A percentile compares a stretch with the other conserved stretches of the same genome.
Evolutionary conservation across 2,888 invertebrate genomes (phyloP).

Genomic region (Acleris cristana): DNA sequence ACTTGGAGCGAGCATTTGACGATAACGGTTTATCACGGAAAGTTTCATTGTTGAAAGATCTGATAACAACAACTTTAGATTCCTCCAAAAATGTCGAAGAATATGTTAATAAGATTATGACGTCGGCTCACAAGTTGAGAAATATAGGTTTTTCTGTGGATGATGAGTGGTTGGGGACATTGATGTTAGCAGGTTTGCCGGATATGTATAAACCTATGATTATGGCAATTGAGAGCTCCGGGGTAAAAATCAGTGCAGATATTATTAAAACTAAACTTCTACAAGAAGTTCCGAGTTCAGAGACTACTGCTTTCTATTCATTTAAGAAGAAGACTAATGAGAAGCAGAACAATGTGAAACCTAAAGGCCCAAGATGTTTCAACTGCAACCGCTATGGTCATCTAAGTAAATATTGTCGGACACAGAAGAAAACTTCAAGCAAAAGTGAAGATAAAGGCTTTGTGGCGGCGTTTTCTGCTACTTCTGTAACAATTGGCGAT

Average conservation of each 20-base stretch:
- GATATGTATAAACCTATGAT: constrained; percentile 40
- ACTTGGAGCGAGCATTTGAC: constrained; percentile 25
- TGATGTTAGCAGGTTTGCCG: constrained; percentile 41
- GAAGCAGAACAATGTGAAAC: not conserved
- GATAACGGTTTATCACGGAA: constrained; percentile 35
- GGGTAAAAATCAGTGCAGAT: constrained; percentile 14
- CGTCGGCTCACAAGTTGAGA: constrained; percentile 40
- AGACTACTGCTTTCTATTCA: constrained; percentile 18
- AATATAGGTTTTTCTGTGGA: constrained; percentile 41
- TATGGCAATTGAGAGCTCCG: constrained; percentile 34
- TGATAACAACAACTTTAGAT: constrained; percentile 40
- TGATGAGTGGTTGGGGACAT: constrained; percentile 43
- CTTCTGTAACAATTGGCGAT: not conserved
- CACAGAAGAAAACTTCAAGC: not conserved
- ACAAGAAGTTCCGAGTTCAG: constrained; percentile 32
- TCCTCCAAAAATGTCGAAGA: constrained; percentile 39
- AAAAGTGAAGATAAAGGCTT: not conserved
- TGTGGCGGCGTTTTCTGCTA: not conserved
- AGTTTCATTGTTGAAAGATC: constrained; percentile 41
- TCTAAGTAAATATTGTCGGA: constrained; percentile 15
- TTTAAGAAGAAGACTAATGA: too few species aligned
- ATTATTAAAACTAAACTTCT: constrained; percentile 37
- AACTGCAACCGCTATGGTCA: constrained; percentile 35
- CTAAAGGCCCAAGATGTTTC: constrained; percentile 29
- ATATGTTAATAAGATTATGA: constrained; percentile 41